These are phyloP conservation scores for Vipera latastei DNA, from an alignment of 2,797 vertebrate genomes.

Conservation along the genomic window DNA sequence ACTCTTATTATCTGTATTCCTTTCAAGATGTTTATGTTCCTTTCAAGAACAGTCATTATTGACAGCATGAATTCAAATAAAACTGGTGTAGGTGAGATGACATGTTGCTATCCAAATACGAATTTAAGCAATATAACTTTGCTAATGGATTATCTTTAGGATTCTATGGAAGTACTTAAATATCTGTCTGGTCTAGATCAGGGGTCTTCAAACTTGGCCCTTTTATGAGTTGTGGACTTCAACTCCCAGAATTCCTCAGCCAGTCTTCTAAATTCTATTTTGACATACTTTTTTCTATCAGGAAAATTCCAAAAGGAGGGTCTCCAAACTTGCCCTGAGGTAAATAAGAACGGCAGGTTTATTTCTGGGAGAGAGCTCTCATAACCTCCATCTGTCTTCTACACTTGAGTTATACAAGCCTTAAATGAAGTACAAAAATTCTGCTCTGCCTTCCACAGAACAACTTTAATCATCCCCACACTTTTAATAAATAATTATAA, in stretches of 20 bases:
- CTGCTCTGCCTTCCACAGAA: not conserved
- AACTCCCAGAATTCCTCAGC: not conserved
- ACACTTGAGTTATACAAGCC: not conserved
- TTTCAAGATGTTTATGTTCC: not conserved
- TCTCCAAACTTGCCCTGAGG: not conserved
- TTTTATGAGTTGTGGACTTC: no score
- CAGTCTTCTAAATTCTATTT: not conserved
- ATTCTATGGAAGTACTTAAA: not conserved
- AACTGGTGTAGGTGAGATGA: not conserved
- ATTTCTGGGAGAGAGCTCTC: not conserved
- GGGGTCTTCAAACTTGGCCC: no score
- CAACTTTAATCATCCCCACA: not conserved
- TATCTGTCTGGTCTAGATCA: not conserved
- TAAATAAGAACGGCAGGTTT: not conserved
- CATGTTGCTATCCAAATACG: not conserved
- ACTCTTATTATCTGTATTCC: not conserved
- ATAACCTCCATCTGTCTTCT: not conserved
- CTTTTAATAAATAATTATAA: not conserved
- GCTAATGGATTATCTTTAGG: not conserved
- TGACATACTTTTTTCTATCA: not conserved
- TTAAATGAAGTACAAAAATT: not conserved
- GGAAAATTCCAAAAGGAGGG: not conserved
- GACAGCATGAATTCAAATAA: not conserved
- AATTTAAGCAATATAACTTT: not conserved
- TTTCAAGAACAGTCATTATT: not conserved